Percentiles rank a stretch among this genome's conserved stretches.
These are phyloP conservation scores for Equus przewalskii DNA, from an alignment of 2,113 vertebrate species.

Conservation along the genomic window DNA sequence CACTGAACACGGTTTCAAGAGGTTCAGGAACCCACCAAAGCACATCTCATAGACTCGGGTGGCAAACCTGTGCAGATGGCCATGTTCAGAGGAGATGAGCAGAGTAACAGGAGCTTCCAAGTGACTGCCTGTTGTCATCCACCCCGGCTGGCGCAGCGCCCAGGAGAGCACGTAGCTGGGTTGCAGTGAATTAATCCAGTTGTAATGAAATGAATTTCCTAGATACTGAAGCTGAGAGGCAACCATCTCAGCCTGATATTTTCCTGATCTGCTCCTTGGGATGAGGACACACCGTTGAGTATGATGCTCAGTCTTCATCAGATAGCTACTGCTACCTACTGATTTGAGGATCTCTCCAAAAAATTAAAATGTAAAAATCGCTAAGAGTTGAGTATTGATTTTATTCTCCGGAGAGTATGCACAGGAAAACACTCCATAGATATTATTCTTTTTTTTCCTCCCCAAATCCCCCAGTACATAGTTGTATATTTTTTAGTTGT, in stretches of 20 bases:
- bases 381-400: not conserved
- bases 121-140: not conserved
- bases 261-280: not conserved
- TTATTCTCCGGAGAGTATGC: not conserved
- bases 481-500: too few relatives aligned
- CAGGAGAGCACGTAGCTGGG: not conserved
- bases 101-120: not conserved
- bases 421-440: not conserved
- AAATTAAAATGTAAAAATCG: constrained; percentile 24
- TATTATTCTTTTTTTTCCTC: not conserved
- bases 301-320: not conserved
- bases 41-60: not conserved
- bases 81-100: not conserved
- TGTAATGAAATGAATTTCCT: constrained; percentile 59
- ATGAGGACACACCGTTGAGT: not conserved
- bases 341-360: constrained; percentile 46
- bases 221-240: constrained; percentile 9
- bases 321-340: not conserved
- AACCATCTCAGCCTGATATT: not conserved
- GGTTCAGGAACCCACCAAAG: not conserved
- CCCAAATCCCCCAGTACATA: too few relatives aligned
- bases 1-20: not conserved
- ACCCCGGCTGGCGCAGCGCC: not conserved
- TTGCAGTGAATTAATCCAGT: not conserved
- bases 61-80: not conserved